A percentile compares a stretch with the other conserved stretches of the same genome.
These are phyloP conservation scores for Apocrypta bakeri DNA, from an alignment of 1,140 invertebrate species.

Conservation along the genomic window DNA sequence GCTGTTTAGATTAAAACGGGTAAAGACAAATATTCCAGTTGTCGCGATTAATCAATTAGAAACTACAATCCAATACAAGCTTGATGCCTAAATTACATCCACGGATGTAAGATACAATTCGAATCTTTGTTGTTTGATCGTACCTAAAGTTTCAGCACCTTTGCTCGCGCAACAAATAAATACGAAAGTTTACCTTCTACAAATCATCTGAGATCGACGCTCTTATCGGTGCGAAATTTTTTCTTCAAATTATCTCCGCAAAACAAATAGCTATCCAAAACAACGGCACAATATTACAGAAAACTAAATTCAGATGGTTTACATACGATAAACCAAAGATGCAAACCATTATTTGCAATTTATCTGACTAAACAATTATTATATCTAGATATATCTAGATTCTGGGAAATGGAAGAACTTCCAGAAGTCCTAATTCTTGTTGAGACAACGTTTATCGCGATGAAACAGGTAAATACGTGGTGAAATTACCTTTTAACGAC, in stretches of 20 bases:
- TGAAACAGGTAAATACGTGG: not conserved
- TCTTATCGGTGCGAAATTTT: not conserved
- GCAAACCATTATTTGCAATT: not conserved
- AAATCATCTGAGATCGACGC: not conserved
- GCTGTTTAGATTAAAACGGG: not conserved
- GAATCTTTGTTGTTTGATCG: not conserved
- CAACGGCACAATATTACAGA: not conserved
- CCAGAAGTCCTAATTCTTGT: not conserved
- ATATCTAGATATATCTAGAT: not conserved
- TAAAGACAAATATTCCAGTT: not conserved
- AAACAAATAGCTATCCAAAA: not conserved
- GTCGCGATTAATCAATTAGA: not conserved
- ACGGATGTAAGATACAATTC: not conserved
- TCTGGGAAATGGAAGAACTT: conserved; percentile 21
- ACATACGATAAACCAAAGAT: not conserved
- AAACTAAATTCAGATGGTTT: conserved; percentile 15
- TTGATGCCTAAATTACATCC: not conserved
- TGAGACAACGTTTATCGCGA: not conserved
- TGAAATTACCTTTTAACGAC: not conserved
- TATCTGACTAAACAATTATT: not conserved
- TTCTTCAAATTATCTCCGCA: conserved; percentile 4
- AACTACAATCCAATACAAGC: not conserved
- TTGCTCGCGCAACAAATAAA: not conserved
- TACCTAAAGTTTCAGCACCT: not conserved
- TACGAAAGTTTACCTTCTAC: not conserved